phyloP scores from a whole-genome alignment of 1,140 invertebrate species.

The Oppia nitens region DNA sequence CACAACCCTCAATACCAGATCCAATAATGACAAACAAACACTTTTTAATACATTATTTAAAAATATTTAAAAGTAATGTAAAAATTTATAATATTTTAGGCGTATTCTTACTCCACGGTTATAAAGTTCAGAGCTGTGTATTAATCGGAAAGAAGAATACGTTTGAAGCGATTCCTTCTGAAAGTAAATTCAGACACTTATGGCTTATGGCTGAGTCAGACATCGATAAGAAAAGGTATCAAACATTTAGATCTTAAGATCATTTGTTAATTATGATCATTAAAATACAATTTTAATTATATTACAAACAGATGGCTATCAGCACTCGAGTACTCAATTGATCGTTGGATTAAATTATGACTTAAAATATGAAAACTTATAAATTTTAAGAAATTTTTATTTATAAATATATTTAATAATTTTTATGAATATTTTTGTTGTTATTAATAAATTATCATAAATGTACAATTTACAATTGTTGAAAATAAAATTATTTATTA shows the following conservation, averaged over 20 bases:
- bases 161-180: conserved; percentile 76
- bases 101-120: conserved; percentile 82
- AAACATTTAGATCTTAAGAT: conserved; percentile 10
- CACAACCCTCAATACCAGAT: too few relatives aligned
- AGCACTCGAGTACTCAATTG: conserved; percentile 82
- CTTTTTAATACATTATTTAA: not conserved
- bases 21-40: too few relatives aligned
- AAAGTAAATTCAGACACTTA: conserved; percentile 65
- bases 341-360: conserved; percentile 76
- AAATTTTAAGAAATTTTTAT: too few relatives aligned
- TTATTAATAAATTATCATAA: too few relatives aligned
- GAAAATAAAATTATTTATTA: too few relatives aligned
- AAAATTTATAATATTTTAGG: conserved; percentile 32
- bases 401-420: too few relatives aligned
- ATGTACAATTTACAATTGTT: too few relatives aligned
- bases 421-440: too few relatives aligned
- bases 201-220: conserved; percentile 85
- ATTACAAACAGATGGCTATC: conserved; percentile 59
- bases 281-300: conserved; percentile 15
- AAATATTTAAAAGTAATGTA: not conserved
- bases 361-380: too few relatives aligned
- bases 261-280: not conserved
- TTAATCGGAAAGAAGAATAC: conserved; percentile 58
- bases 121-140: conserved; percentile 54
- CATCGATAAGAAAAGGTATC: conserved; percentile 83